Evolutionary conservation across 2,797 vertebrate species (phyloP).

Genomic region (Mus spretus): DNA sequence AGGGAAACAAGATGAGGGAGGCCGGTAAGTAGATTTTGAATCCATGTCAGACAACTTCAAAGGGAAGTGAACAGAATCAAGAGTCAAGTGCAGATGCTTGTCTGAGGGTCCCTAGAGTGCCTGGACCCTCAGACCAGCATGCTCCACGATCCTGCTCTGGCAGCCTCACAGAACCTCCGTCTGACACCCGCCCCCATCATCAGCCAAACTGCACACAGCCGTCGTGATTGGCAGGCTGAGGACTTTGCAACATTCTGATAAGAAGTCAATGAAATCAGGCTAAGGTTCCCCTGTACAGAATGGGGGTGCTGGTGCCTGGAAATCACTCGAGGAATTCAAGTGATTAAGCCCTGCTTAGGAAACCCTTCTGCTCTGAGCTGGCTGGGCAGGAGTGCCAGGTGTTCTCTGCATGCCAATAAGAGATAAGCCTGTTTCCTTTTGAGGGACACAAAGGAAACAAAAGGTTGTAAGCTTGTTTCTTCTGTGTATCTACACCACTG

Average conservation of each 20-base stretch:
- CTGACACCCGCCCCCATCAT: too few relatives aligned
- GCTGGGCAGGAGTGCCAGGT: neutral
- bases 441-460: neutral
- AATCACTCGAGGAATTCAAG: accelerated
- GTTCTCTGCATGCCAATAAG: neutral
- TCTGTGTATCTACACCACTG: neutral
- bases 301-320: accelerated
- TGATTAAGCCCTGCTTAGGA: neutral
- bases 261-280: neutral
- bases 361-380: neutral
- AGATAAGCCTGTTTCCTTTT: constrained; percentile 40
- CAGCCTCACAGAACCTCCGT: neutral
- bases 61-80: neutral
- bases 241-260: neutral
- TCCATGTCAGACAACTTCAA: neutral
- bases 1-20: neutral
- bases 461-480: neutral
- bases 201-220: accelerated
- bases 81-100: neutral
- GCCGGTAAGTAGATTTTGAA: neutral
- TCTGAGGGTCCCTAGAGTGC: neutral
- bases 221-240: accelerated
- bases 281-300: neutral
- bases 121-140: neutral
- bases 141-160: neutral